These are phyloP conservation scores for Adelphocoris suturalis DNA, from an alignment of 2,888 invertebrate genomes.

Conservation along the genomic window DNA sequence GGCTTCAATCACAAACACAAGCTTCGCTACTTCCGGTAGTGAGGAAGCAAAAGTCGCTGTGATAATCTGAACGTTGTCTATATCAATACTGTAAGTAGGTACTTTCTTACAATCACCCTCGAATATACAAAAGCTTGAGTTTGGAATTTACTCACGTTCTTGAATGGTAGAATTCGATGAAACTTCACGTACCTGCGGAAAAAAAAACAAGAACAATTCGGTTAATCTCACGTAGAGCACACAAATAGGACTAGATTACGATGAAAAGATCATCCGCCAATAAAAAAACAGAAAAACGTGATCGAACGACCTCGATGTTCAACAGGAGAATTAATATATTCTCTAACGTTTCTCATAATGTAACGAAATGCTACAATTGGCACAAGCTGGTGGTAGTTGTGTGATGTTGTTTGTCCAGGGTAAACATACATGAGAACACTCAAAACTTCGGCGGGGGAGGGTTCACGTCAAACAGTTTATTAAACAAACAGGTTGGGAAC, in stretches of 20 bases:
- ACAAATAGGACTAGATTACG: background rate
- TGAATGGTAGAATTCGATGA: background rate
- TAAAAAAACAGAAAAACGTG: background rate
- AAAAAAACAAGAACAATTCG: background rate
- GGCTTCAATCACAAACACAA: no score
- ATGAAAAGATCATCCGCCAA: background rate
- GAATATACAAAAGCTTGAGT: no score
- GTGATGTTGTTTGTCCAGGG: background rate
- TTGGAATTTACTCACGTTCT: background rate
- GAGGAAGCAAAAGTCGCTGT: no score
- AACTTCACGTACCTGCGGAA: slow-evolving; percentile 5
- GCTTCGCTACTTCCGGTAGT: no score
- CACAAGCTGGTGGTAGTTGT: background rate
- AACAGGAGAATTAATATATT: background rate
- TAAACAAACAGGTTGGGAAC: background rate
- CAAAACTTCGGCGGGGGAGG: background rate
- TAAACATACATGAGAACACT: background rate
- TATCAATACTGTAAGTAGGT: no score
- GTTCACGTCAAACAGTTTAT: background rate
- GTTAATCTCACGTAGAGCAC: background rate
- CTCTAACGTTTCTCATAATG: background rate
- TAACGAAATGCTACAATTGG: background rate
- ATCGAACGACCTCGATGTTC: background rate
- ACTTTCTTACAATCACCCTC: no score
- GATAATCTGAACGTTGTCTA: no score